Conservation (phyloP, 1,140 invertebrate genomes). For the Drosophila elegans region DNA sequence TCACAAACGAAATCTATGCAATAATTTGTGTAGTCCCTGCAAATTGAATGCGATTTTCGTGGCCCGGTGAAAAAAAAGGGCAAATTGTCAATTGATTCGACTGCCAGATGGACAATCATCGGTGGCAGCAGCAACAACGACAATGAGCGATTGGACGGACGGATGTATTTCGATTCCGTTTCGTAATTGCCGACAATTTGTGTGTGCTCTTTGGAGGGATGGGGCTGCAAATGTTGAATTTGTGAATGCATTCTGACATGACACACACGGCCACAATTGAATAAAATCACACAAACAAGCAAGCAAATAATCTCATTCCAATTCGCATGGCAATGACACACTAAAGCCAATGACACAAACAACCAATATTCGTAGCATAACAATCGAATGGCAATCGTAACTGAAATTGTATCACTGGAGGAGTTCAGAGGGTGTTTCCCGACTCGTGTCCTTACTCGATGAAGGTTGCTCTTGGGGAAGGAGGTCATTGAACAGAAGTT, state of each 20-base stretch:
- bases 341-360: conserved; percentile 61
- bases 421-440: not conserved
- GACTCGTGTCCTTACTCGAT: not conserved
- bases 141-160: conserved; percentile 16
- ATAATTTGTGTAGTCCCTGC: conserved; percentile 32
- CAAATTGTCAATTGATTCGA: conserved; percentile 67
- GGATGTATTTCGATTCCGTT: conserved; percentile 43
- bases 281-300: conserved; percentile 54
- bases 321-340: conserved; percentile 75
- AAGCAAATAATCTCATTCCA: conserved; percentile 34
- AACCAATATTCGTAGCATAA: conserved; percentile 34
- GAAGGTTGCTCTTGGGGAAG: not conserved
- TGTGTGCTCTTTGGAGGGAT: conserved; percentile 10
- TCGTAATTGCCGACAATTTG: conserved; percentile 56
- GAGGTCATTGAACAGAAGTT: not conserved
- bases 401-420: conserved; percentile 28
- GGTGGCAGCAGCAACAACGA: conserved; percentile 17
- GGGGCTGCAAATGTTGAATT: conserved; percentile 44
- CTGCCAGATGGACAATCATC: conserved; percentile 54
- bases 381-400: conserved; percentile 57
- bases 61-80: conserved; percentile 9
- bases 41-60: conserved; percentile 55
- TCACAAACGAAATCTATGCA: conserved; percentile 27
- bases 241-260: conserved; percentile 44
- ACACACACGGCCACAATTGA: conserved; percentile 57